Percentiles rank a stretch among this genome's conserved stretches.
Evolutionary conservation across 2,888 invertebrate genomes (phyloP).

Genomic region (Mimas tiliae): DNA sequence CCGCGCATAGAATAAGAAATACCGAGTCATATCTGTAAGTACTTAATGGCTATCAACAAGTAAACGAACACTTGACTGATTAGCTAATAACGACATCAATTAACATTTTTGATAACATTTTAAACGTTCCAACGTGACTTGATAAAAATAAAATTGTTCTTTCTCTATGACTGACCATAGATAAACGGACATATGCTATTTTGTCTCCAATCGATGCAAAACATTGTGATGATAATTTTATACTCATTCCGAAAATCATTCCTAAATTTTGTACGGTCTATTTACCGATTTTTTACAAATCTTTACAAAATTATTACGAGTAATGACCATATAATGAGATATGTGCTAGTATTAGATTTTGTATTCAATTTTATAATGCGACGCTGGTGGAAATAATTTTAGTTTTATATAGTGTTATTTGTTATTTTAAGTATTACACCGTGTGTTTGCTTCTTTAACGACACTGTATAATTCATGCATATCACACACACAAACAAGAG

Average conservation of each 20-base stretch:
- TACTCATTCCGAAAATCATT: constrained; percentile 59
- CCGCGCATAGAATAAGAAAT: constrained; percentile 38
- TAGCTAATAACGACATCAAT: constrained; percentile 44
- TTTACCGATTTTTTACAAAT: constrained; percentile 37
- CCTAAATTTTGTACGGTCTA: constrained; percentile 44
- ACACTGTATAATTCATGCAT: background rate
- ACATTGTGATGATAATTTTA: constrained; percentile 34
- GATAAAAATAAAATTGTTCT: constrained; percentile 32
- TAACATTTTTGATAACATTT: constrained; percentile 25
- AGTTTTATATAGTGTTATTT: constrained; percentile 5
- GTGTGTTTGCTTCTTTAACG: background rate
- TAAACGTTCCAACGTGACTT: constrained; percentile 31
- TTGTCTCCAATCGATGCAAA: constrained; percentile 22
- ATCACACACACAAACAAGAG: background rate
- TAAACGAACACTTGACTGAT: constrained; percentile 46
- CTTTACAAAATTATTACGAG: constrained; percentile 42
- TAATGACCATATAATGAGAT: constrained; percentile 19
- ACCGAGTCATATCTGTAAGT: constrained; percentile 49
- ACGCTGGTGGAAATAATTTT: constrained; percentile 6
- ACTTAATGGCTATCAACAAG: constrained; percentile 32
- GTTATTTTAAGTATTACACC: constrained; percentile 11
- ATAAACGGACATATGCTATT: constrained; percentile 34
- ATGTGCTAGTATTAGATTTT: constrained; percentile 28
- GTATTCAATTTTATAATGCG: constrained; percentile 13
- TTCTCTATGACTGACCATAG: constrained; percentile 41